Base-by-base conservation (phyloP, 2,888 invertebrate species). In the Anarsia innoxiella region DNA sequence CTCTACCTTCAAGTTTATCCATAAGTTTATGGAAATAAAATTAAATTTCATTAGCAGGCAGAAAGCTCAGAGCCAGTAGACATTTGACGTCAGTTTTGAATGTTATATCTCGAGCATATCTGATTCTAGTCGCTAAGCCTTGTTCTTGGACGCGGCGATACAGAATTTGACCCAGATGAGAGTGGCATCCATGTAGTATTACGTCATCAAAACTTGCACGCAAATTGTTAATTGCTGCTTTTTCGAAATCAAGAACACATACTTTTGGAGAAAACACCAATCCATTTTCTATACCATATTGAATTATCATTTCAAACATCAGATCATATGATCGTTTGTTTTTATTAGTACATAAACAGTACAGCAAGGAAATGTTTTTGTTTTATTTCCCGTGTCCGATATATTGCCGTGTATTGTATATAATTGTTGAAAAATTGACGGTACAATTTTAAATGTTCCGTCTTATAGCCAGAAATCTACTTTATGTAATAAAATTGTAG, bases 51-150 rank as follows among this genome's bases (percentile, higher is more conserved):
- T 23, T 19, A 3, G 23, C 32, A 6, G 11, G 12, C 5, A 31
- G 25, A 31, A 6, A 37, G 23, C 37, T 37, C 13, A 37, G 23
- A 23, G 37, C 37, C 25, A 37, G 14, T 23, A 37, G 26, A 36
- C 23, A 23, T 29, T 36, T 36, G 10, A 36, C 14, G 12, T 36
- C 29, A 16, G 28, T 36, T 29, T 36, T 36, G 10, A 37, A 37
- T 12, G 23, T 23, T 11, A 2, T 12, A 12, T 33, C 13, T 10
- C 12, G 12, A 9, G 33, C 23, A 12, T 23, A 23, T n/a, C n/a
- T n/a, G n/a, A n/a, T n/a, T n/a, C n/a, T n/a, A n/a, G n/a, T n/a
- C n/a, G n/a, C n/a, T n/a, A n/a, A n/a, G n/a, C n/a, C n/a, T n/a
- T n/a, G n/a, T n/a, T n/a, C n/a, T n/a, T n/a, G n/a, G n/a, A n/a